These are phyloP conservation scores for Aplochiton taeniatus DNA, from an alignment of 2,797 vertebrate genomes.

Conservation along the genomic window DNA sequence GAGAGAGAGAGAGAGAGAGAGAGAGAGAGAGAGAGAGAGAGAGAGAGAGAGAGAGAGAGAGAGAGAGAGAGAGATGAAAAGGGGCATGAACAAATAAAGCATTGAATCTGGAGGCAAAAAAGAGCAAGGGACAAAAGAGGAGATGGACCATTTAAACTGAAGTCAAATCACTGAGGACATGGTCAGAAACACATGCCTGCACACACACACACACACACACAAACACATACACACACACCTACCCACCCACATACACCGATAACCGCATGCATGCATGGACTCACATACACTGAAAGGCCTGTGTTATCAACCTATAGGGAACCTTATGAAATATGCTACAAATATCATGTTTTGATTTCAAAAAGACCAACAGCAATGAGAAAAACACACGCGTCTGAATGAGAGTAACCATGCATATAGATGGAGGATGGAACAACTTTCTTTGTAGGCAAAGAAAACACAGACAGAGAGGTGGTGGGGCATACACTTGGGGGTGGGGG, in stretches of 20 bases:
- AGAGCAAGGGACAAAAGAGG: constrained; percentile 41
- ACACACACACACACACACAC: constrained; percentile 21
- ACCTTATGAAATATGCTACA: constrained; percentile 3
- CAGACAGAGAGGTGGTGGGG: constrained; percentile 39
- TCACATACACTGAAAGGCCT: constrained; percentile 22
- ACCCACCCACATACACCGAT: neutral
- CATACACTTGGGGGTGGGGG: constrained; percentile 38
- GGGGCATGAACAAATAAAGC: neutral
- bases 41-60: constrained; percentile 41
- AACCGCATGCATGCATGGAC: constrained; percentile 13
- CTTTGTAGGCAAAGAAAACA: constrained; percentile 45
- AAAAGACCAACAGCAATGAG: no score
- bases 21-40: constrained; percentile 18
- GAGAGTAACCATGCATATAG: constrained; percentile 6
- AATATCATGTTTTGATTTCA: no score
- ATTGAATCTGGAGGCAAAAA: no score
- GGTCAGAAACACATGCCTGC: neutral
- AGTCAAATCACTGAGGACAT: constrained; percentile 41
- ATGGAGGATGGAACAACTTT: constrained; percentile 46
- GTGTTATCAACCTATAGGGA: constrained; percentile 6
- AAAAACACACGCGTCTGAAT: neutral
- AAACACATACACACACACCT: constrained; percentile 35
- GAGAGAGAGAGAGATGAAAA: neutral
- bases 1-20: neutral
- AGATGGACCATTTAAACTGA: constrained; percentile 42